These are phyloP conservation scores for Schizopygopsis malacanthus DNA, from an alignment of 2,797 vertebrate species.

Conservation along the genomic window DNA sequence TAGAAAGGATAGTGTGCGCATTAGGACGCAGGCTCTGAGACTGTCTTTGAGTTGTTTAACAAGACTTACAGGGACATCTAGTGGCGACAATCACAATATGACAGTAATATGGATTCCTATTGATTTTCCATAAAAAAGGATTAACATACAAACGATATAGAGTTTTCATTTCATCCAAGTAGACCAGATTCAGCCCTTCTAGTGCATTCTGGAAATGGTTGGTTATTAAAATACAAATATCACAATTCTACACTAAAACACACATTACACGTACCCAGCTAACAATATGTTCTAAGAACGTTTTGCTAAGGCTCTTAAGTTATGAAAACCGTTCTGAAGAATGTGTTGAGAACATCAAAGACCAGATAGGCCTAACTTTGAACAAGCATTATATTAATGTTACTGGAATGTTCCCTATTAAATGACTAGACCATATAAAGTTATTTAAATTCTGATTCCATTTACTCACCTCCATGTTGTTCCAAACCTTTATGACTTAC, in stretches of 20 bases:
- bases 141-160: neutral
- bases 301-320: neutral
- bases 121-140: neutral
- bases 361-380: neutral
- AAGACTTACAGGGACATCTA: conserved; percentile 57
- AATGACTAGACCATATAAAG: neutral
- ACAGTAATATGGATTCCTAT: neutral
- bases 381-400: neutral
- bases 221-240: neutral
- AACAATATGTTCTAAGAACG: neutral
- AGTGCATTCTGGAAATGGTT: no score
- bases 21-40: no score
- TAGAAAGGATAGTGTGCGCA: no score
- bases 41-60: neutral
- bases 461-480: neutral
- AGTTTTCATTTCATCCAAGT: neutral
- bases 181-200: neutral
- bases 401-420: neutral
- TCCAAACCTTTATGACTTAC: neutral
- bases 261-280: neutral
- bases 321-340: neutral
- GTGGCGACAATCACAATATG: conserved; percentile 35
- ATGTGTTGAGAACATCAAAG: neutral
- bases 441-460: no score
- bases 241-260: neutral